Evolutionary conservation across 1,140 invertebrate species (phyloP).

Genomic region (Bombus turneri): DNA sequence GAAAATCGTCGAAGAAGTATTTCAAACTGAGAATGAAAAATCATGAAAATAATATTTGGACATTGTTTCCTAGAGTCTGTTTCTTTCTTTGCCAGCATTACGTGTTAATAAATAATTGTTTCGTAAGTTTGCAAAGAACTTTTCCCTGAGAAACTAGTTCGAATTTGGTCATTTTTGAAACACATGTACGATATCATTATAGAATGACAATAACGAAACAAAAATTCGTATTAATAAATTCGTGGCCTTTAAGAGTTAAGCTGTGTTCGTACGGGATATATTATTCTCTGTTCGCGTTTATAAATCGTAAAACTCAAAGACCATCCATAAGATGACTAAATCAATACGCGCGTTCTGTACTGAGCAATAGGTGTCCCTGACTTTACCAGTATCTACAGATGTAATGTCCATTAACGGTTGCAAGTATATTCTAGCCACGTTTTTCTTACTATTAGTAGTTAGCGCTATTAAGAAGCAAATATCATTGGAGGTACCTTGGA

Average conservation of each 20-base stretch:
- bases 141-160: not conserved
- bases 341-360: conserved; percentile 10
- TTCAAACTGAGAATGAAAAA: not conserved
- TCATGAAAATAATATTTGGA: not conserved
- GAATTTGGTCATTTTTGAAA: not conserved
- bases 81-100: not conserved
- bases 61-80: not conserved
- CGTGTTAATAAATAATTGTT: not conserved
- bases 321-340: not conserved
- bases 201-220: not conserved
- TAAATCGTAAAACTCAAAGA: not conserved
- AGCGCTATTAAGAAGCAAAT: not conserved
- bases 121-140: not conserved
- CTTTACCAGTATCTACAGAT: not conserved
- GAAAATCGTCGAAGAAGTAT: not conserved
- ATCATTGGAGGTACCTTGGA: not conserved
- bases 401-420: not conserved
- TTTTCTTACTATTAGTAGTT: not conserved
- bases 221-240: not conserved
- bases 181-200: not conserved
- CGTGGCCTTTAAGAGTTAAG: not conserved
- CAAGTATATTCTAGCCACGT: too few relatives aligned
- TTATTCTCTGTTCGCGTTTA: not conserved
- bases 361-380: conserved; percentile 7
- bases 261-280: not conserved